A percentile compares a stretch with the other conserved stretches of the same genome.
These are phyloP conservation scores for Pseudococcus jackbeardsleyi DNA, from an alignment of 2,888 invertebrate species.

Conservation along the genomic window DNA sequence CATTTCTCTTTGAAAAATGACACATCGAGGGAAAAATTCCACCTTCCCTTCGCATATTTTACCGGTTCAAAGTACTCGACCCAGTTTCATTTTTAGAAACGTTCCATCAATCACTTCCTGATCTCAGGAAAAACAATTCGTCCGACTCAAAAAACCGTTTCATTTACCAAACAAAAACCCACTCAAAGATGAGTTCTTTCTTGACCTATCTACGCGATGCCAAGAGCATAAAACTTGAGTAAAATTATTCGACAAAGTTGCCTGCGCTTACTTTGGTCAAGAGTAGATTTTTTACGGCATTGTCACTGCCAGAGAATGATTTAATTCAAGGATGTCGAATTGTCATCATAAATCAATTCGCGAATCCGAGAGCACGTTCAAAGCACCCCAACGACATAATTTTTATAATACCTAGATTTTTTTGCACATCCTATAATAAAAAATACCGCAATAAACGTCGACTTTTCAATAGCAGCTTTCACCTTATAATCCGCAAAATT, in stretches of 20 bases:
- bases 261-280: not conserved
- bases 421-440: not conserved
- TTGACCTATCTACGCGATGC: not conserved
- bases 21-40: too few species aligned
- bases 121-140: too few species aligned
- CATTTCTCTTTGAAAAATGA: too few species aligned
- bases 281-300: not conserved
- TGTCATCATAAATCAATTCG: conserved; percentile 21
- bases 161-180: too few species aligned
- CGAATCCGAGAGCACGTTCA: not conserved
- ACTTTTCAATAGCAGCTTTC: conserved; percentile 25
- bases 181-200: too few species aligned
- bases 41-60: too few species aligned
- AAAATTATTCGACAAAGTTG: not conserved
- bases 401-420: not conserved
- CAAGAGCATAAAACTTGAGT: not conserved
- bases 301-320: conserved; percentile 52
- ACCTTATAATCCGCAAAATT: conserved; percentile 31
- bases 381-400: not conserved
- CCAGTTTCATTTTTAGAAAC: too few species aligned
- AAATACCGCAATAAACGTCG: conserved; percentile 25
- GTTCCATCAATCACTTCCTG: too few species aligned
- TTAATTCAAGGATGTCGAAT: conserved; percentile 34
- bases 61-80: too few species aligned
- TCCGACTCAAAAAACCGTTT: too few species aligned